Percentiles rank a stretch among this genome's conserved stretches.
phyloP scores from a whole-genome alignment of 1,140 invertebrate species.

The Eriocheir sinensis region DNA sequence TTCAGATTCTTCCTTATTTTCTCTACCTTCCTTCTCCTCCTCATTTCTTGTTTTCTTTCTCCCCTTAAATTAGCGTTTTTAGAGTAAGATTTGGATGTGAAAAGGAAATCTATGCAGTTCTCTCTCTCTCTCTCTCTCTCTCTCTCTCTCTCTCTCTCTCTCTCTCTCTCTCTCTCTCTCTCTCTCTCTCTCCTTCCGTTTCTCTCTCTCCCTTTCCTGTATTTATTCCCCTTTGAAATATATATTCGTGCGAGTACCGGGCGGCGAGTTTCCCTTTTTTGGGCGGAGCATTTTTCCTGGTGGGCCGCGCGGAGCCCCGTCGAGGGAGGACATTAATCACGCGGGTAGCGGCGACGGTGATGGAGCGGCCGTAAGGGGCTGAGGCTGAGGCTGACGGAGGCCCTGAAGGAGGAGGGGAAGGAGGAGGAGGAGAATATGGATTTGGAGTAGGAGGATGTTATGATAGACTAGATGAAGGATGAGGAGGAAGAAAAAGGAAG shows the following conservation, averaged over 20 bases:
- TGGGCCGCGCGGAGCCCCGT: neutral
- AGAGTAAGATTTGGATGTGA: no score
- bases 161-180: conserved; percentile 22
- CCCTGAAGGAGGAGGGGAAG: neutral
- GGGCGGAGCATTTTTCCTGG: neutral
- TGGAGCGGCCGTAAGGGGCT: neutral
- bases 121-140: neutral
- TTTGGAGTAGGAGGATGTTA: neutral
- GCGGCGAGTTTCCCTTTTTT: neutral
- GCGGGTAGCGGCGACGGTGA: neutral
- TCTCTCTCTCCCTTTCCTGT: neutral
- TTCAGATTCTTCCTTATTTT: no score
- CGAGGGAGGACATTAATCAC: neutral
- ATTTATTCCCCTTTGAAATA: neutral
- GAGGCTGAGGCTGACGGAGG: neutral
- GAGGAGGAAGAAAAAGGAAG: neutral
- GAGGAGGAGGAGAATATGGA: neutral
- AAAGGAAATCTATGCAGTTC: no score
- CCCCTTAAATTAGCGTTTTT: no score
- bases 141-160: conserved; percentile 12
- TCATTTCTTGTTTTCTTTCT: no score
- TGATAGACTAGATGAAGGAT: no score
- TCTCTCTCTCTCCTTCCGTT: neutral
- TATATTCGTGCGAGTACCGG: conserved; percentile 24
- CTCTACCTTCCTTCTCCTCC: no score